A percentile compares a stretch with the other conserved stretches of the same genome.
Evolutionary conservation across 2,797 vertebrate genomes (phyloP).

Genomic region (Vultur gryphus): DNA sequence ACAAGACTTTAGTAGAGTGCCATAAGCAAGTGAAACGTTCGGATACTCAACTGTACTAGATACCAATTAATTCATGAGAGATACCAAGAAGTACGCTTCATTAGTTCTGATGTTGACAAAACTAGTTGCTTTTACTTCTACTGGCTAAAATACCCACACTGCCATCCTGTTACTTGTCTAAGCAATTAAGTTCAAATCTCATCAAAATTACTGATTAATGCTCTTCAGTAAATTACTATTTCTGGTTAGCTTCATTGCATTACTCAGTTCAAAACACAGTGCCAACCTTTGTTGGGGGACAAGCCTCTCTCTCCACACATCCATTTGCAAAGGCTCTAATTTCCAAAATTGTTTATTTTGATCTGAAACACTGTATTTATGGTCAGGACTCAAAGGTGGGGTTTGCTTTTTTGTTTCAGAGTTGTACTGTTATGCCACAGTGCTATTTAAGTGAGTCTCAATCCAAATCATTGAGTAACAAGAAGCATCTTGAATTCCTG

Average conservation of each 20-base stretch:
- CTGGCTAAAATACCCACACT: not conserved
- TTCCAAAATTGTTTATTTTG: not conserved
- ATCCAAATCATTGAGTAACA: rapidly evolving
- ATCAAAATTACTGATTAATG: not conserved
- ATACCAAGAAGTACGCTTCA: not conserved
- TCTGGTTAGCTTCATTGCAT: not conserved
- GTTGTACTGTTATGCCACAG: not conserved
- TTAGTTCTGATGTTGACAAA: not conserved
- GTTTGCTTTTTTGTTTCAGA: not conserved
- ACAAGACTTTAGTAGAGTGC: not conserved
- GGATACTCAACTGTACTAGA: not conserved
- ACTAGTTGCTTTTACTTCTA: not conserved
- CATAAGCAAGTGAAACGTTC: not conserved
- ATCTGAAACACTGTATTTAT: not conserved
- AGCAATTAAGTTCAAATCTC: not conserved
- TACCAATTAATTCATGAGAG: not conserved
- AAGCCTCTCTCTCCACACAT: not conserved
- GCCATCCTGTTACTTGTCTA: not conserved
- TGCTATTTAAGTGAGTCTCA: not conserved
- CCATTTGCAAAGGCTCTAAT: not conserved
- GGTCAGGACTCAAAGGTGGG: not conserved
- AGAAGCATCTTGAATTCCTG: not conserved
- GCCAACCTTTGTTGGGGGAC: not conserved
- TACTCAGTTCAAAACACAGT: not conserved
- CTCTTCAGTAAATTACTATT: not conserved